Conservation (phyloP, 2,888 invertebrate genomes). For the Drosophila tanythrix region DNA sequence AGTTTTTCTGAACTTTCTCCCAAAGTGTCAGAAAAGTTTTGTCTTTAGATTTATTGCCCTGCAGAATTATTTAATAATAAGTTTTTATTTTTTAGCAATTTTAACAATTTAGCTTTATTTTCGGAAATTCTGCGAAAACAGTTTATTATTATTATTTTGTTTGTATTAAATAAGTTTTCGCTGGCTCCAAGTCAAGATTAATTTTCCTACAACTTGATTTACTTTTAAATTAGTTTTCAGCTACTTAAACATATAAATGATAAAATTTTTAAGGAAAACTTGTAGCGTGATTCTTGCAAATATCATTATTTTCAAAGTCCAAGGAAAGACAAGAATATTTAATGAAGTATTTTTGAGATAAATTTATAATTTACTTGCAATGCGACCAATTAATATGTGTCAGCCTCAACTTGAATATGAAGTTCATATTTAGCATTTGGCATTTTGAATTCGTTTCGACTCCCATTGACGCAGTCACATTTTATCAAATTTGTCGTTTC, state of each 20-base stretch:
- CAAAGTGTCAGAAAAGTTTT: neutral
- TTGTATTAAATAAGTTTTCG: neutral
- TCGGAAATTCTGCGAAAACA: neutral
- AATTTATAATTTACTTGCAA: neutral
- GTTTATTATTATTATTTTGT: neutral
- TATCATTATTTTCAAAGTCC: neutral
- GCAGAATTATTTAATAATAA: too few species aligned
- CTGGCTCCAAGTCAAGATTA: neutral
- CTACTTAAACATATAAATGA: neutral
- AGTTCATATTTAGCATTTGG: neutral
- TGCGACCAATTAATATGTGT: constrained; percentile 8
- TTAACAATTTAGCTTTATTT: too few species aligned
- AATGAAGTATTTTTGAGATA: neutral
- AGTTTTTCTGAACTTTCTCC: neutral
- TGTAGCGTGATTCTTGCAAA: neutral
- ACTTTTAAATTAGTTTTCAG: neutral
- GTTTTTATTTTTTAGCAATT: too few species aligned
- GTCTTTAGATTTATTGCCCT: neutral
- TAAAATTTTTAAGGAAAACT: neutral
- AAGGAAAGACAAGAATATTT: neutral
- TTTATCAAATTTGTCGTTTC: constrained; percentile 32
- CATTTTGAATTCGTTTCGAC: constrained; percentile 2
- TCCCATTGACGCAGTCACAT: constrained; percentile 13
- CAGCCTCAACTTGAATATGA: neutral
- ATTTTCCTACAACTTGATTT: neutral